Evolutionary conservation across 2,797 vertebrate species (phyloP).

Genomic region (Peromyscus nudipes): DNA sequence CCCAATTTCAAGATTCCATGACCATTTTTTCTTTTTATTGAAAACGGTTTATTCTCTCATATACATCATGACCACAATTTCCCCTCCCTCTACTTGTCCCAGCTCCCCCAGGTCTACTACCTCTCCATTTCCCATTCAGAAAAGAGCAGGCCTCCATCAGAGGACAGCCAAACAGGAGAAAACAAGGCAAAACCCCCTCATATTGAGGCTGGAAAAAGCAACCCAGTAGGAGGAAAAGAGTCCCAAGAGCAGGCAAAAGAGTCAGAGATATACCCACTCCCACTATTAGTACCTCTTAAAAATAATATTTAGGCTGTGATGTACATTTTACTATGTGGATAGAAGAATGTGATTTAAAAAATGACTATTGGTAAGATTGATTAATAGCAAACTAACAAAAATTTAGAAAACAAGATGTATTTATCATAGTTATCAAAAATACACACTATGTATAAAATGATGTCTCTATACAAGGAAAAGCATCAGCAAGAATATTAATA

Average conservation of each 20-base stretch:
- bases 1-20: conserved; percentile 1
- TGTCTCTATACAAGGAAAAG: background rate
- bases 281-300: background rate
- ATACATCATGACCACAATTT: background rate
- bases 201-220: background rate
- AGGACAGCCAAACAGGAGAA: background rate
- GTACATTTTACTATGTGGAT: background rate
- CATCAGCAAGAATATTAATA: conserved; percentile 24
- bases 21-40: background rate
- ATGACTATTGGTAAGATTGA: background rate
- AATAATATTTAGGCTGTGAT: conserved; percentile 26
- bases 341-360: conserved; percentile 22
- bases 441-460: background rate
- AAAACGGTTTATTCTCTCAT: background rate
- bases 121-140: too few relatives aligned
- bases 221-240: background rate
- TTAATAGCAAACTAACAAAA: background rate
- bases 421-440: conserved; percentile 14
- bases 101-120: background rate
- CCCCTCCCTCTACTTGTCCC: background rate
- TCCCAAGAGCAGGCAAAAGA: background rate
- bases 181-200: background rate
- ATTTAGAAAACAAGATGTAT: background rate
- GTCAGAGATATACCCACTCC: background rate
- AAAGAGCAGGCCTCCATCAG: background rate